phyloP scores from a whole-genome alignment of 2,888 invertebrate species.

The Palloptera scutellata region DNA sequence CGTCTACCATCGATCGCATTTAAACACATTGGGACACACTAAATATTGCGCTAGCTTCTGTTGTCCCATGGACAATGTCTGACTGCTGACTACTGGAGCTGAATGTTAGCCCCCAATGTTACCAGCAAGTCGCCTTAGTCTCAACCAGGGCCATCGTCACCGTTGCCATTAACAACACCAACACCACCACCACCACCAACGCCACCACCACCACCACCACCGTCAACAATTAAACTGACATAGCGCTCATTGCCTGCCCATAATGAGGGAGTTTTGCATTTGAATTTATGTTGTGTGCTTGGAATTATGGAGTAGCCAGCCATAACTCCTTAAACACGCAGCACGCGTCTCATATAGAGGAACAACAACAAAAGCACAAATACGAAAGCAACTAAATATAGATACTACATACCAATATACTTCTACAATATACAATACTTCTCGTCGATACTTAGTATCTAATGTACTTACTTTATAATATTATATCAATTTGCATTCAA shows the following conservation, averaged over 20 bases:
- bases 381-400: background rate
- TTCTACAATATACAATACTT: too few relatives aligned
- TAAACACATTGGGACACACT: background rate
- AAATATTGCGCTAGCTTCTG: background rate
- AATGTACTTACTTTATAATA: too few relatives aligned
- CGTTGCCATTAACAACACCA: background rate
- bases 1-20: background rate
- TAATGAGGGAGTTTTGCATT: conserved; percentile 25
- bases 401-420: background rate
- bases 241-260: conserved; percentile 10
- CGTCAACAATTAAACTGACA: background rate
- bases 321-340: conserved; percentile 13
- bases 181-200: background rate
- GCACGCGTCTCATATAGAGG: conserved; percentile 12
- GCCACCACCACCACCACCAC: too few relatives aligned
- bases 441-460: conserved; percentile 11
- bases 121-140: background rate
- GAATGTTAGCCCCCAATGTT: background rate
- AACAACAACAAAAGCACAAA: background rate
- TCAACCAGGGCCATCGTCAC: background rate
- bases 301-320: conserved; percentile 30
- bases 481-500: conserved; percentile 25
- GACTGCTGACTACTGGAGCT: background rate
- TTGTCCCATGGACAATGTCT: conserved; percentile 7
- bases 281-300: conserved; percentile 9